Conservation (phyloP, 2,888 invertebrate genomes). For the Nycteola revayana region DNA sequence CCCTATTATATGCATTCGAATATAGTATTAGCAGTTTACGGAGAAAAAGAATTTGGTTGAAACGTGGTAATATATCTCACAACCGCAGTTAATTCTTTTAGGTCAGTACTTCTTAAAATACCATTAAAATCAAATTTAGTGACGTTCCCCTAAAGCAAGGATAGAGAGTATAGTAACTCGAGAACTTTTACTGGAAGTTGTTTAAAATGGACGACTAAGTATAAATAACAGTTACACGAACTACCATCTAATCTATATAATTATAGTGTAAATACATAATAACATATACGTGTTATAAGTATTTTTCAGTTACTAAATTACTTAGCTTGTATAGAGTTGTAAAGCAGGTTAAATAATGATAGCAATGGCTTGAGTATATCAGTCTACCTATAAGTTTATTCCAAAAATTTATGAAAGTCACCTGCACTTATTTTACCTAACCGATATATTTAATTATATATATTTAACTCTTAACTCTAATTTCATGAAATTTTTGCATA, state of each 20-base stretch:
- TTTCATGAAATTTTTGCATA: slow-evolving; percentile 85
- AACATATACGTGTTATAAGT: slow-evolving; percentile 21
- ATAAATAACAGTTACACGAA: slow-evolving; percentile 35
- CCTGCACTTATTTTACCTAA: slow-evolving; percentile 25
- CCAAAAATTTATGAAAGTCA: slow-evolving; percentile 30
- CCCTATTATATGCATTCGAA: slow-evolving; percentile 40
- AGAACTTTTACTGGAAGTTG: slow-evolving; percentile 27
- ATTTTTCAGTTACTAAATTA: slow-evolving; percentile 8
- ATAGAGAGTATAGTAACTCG: slow-evolving; percentile 6
- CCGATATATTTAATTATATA: slow-evolving; percentile 1
- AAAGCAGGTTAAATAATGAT: slow-evolving; percentile 52
- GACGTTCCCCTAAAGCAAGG: slow-evolving; percentile 14
- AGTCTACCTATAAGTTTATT: slow-evolving; percentile 55
- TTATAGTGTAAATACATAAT: slow-evolving; percentile 2
- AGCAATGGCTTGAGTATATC: slow-evolving; percentile 50
- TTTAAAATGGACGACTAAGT: slow-evolving; percentile 43
- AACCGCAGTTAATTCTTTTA: slow-evolving; percentile 30
- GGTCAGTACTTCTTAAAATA: slow-evolving; percentile 16
- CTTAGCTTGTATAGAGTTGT: slow-evolving; percentile 34
- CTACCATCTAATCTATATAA: slow-evolving; percentile 37
- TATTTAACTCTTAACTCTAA: slow-evolving; percentile 83
- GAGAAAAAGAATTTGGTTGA: slow-evolving; percentile 30
- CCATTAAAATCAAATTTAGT: slow-evolving; percentile 10
- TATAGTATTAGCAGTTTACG: slow-evolving; percentile 24
- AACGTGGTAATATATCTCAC: slow-evolving; percentile 43